These are phyloP conservation scores for Pogona vitticeps DNA, from an alignment of 2,113 vertebrate species.

Conservation along the genomic window DNA sequence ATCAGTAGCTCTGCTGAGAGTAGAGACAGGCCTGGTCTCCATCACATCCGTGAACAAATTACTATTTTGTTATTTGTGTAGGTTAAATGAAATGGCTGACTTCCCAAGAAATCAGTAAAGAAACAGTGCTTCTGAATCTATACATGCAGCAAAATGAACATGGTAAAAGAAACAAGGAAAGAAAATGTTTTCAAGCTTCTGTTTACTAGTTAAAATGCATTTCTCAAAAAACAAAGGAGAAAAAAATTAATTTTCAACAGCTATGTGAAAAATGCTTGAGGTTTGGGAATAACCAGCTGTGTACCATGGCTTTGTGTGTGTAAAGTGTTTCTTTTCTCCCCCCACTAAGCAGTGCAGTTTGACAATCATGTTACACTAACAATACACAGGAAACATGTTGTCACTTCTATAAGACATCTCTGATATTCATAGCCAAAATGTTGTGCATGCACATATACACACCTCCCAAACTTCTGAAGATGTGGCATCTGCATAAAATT, in stretches of 20 bases:
- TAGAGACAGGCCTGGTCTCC: not conserved
- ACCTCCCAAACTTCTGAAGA: too few relatives aligned
- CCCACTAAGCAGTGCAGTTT: slow-evolving; percentile 37
- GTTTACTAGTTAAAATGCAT: slow-evolving; percentile 15
- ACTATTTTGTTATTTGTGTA: not conserved
- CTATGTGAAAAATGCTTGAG: slow-evolving; percentile 33
- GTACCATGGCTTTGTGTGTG: slow-evolving; percentile 24
- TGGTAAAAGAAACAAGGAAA: rapidly evolving
- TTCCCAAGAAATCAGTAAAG: not conserved
- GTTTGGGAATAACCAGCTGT: slow-evolving; percentile 50
- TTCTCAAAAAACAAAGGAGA: slow-evolving; percentile 22
- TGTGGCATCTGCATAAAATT: not conserved
- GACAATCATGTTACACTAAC: slow-evolving; percentile 33
- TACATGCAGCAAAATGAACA: not conserved
- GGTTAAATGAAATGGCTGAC: too few relatives aligned
- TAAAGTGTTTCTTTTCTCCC: slow-evolving; percentile 36
- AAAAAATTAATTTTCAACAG: not conserved
- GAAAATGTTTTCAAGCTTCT: slow-evolving; percentile 20
- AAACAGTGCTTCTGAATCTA: not conserved
- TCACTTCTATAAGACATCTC: slow-evolving; percentile 11
- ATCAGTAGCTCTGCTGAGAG: slow-evolving; percentile 1
- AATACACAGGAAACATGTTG: slow-evolving; percentile 46
- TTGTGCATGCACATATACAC: not conserved
- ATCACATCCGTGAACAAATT: not conserved
- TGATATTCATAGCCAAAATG: not conserved